Evolutionary conservation across 1,140 invertebrate species (phyloP).

Genomic region (Ceratosolen fusciceps): DNA sequence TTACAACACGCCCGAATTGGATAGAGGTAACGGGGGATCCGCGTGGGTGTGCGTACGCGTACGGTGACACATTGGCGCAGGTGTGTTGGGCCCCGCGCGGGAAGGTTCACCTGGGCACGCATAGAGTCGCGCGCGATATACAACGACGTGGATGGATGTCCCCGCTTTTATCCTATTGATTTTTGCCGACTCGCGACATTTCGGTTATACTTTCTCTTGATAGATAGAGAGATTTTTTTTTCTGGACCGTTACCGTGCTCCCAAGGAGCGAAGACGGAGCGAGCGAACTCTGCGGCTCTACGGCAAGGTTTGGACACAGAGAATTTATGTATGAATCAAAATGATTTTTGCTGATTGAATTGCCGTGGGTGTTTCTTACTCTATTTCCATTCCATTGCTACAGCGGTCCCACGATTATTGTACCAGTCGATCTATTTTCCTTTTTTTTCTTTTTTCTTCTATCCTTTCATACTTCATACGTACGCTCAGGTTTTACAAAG

Average conservation of each 20-base stretch:
- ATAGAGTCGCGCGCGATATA: neutral
- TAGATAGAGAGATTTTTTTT: neutral
- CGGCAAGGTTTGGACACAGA: neutral
- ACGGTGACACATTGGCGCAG: too few relatives aligned
- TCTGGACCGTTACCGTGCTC: neutral
- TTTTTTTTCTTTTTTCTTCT: neutral
- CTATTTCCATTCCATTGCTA: neutral
- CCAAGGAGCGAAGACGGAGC: neutral
- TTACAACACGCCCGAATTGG: too few relatives aligned
- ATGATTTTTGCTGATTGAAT: neutral
- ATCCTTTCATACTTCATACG: too few relatives aligned
- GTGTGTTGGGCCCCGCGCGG: too few relatives aligned
- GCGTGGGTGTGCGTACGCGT: neutral
- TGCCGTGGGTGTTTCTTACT: neutral
- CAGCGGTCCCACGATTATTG: neutral
- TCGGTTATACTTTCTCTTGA: slow-evolving; percentile 19
- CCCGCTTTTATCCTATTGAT: slow-evolving; percentile 25
- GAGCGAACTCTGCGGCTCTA: neutral
- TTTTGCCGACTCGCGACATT: slow-evolving; percentile 5
- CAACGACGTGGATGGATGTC: neutral
- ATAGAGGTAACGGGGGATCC: slow-evolving; percentile 17
- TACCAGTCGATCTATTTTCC: too few relatives aligned
- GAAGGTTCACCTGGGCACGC: too few relatives aligned
- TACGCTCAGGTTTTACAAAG: neutral
- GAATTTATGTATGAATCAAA: neutral